Conservation (phyloP, 2,797 vertebrate species). For the Amniataba percoides region DNA sequence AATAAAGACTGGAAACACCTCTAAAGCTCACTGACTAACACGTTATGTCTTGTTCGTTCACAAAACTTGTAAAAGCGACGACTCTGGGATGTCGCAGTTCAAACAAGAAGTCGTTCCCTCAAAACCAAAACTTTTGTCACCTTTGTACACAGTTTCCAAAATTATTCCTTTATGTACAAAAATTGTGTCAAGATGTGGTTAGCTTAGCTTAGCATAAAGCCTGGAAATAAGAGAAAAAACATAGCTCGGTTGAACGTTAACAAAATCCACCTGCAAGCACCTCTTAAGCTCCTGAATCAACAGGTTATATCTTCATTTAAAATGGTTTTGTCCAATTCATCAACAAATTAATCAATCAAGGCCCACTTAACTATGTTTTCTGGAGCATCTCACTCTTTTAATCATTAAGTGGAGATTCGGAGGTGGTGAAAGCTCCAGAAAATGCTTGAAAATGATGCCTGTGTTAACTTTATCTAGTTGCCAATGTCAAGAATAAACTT, state of each 20-base stretch:
- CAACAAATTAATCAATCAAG: no score
- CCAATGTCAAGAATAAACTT: background rate
- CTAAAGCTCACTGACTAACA: no score
- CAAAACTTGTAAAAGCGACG: no score
- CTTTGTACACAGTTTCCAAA: no score
- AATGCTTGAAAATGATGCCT: background rate
- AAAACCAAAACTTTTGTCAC: no score
- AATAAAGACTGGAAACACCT: background rate
- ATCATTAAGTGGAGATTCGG: background rate
- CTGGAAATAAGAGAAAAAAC: background rate
- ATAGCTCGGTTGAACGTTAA: background rate
- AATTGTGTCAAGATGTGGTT: background rate
- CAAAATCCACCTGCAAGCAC: no score
- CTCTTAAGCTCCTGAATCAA: no score
- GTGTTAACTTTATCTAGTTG: background rate
- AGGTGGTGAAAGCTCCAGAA: background rate
- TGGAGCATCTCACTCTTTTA: background rate
- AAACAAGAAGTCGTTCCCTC: no score
- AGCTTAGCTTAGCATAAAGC: constrained; percentile 4
- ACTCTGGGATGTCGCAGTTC: no score
- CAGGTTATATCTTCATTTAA: background rate
- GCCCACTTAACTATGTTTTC: background rate
- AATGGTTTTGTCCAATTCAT: no score
- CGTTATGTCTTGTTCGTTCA: no score
- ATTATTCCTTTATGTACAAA: no score